A percentile compares a stretch with the other conserved stretches of the same genome.
Conservation (phyloP, 1,140 invertebrate species). For the Gonioctena quinquepunctata region DNA sequence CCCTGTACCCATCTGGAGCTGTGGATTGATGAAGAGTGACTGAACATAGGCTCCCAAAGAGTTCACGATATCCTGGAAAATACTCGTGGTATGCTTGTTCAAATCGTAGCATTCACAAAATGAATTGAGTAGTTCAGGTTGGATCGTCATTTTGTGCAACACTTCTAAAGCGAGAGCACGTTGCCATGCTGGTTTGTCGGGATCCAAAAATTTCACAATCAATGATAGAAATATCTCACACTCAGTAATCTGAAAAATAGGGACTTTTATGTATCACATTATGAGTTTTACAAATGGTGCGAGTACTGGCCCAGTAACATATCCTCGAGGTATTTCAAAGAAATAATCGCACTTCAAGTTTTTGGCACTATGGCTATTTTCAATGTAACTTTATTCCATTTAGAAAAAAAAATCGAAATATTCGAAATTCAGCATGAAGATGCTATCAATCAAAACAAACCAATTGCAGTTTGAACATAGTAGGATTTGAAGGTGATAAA, state of each 20-base stretch:
- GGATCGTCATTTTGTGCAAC: slow-evolving; percentile 89
- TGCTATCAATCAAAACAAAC: too few species aligned
- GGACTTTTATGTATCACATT: too few species aligned
- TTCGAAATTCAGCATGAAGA: too few species aligned
- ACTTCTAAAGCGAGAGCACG: slow-evolving; percentile 93
- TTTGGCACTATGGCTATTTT: too few species aligned
- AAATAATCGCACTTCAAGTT: too few species aligned
- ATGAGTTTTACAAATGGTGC: too few species aligned
- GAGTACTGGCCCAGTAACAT: too few species aligned
- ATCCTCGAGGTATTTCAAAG: too few species aligned
- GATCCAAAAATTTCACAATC: slow-evolving; percentile 95
- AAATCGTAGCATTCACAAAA: slow-evolving; percentile 96
- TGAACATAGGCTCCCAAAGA: slow-evolving; percentile 94
- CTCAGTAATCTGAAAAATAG: slow-evolving; percentile 80
- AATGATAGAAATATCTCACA: slow-evolving; percentile 98
- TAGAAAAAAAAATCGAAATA: too few species aligned
- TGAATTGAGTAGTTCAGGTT: slow-evolving; percentile 83
- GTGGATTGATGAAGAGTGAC: slow-evolving; percentile 80
- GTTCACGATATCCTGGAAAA: slow-evolving; percentile 94
- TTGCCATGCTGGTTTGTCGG: slow-evolving; percentile 96
- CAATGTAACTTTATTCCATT: too few species aligned
- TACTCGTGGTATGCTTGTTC: slow-evolving; percentile 89
- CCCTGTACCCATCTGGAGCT: slow-evolving; percentile 58
- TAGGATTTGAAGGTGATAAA: too few species aligned
- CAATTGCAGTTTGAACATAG: too few species aligned